Base-by-base conservation (phyloP, 2,797 vertebrate species). In the Mus minutoides region DNA sequence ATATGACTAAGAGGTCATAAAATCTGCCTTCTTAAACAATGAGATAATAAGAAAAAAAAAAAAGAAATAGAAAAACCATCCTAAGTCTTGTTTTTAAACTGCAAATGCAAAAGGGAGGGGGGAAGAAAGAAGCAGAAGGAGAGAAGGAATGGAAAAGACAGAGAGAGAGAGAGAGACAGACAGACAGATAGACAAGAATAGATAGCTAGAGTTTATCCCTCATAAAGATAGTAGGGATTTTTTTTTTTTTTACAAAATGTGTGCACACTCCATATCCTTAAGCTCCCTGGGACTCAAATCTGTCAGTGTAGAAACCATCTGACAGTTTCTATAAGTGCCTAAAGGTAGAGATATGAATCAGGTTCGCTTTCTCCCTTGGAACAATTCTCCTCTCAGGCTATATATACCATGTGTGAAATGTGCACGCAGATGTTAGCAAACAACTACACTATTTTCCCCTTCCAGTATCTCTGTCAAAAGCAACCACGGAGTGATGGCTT, bases 401-500 rank as follows among this genome's bases (percentile, higher is more conserved):
- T 14, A 90, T 71, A 96, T 8, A 93, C 2, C 49, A 40, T 56
- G 89, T 93, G 31, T 85, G 92, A 92, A 92, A 97, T 77, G 89
- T 56, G 29, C 12, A 92, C n/a, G 16, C 92, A 95, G 77, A 92
- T 98, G 40, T 92, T 97, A 96, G 91, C 82, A 97, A 94, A 97
- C 62, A 92, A 87, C 82, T 88, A 29, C 0, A 54, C 75, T 49
- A 94, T 92, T 96, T 91, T 77, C 67, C 22, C 56, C 34, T 93
- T 83, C 79, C 40, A 9, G 75, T 73, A 96, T 82, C 75, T 92
- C 95, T 96, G 88, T 90, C 83, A 96, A 82, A 94, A 95, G 97
- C 96, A n/a, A 87, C 64, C 94, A 58, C 67, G 37, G 88, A 95
- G 86, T 92, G 98, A 94, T 52, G 78, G 82, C 89, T 92, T 77